Evolutionary conservation across 2,113 vertebrate species (phyloP).

Genomic region (Pelecanus crispus): DNA sequence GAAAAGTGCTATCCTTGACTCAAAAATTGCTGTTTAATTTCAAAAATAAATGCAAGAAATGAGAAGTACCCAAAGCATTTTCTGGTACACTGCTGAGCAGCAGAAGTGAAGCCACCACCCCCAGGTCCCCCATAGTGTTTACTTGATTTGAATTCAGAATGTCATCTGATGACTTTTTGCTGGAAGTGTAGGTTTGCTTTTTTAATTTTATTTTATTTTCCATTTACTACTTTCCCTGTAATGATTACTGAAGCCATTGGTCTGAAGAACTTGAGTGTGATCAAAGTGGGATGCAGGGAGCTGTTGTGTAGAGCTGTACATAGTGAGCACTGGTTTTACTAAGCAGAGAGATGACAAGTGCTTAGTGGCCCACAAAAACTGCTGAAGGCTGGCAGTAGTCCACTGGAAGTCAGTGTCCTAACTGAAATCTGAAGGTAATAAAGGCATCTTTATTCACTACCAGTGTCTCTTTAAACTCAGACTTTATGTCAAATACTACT

Average conservation of each 20-base stretch:
- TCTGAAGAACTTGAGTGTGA: neutral
- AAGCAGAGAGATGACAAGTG: neutral
- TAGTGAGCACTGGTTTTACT: neutral
- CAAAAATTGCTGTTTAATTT: neutral
- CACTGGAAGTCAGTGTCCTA: neutral
- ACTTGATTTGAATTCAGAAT: neutral
- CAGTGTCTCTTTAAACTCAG: neutral
- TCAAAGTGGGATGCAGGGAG: neutral
- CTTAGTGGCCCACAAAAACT: neutral
- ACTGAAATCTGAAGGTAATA: neutral
- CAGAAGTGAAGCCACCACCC: neutral
- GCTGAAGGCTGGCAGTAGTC: neutral
- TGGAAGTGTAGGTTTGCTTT: neutral
- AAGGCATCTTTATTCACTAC: neutral
- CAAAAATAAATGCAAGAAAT: neutral
- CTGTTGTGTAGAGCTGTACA: fast-evolving
- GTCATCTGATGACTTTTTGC: neutral
- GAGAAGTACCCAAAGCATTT: neutral
- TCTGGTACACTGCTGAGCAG: neutral
- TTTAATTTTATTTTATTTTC: neutral
- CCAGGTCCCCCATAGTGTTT: neutral
- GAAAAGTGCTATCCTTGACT: neutral
- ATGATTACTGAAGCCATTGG: neutral
- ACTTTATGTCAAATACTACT: neutral
- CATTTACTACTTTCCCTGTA: neutral